phyloP scores from a whole-genome alignment of 2,797 vertebrate species.

The Hylomyscus alleni region DNA sequence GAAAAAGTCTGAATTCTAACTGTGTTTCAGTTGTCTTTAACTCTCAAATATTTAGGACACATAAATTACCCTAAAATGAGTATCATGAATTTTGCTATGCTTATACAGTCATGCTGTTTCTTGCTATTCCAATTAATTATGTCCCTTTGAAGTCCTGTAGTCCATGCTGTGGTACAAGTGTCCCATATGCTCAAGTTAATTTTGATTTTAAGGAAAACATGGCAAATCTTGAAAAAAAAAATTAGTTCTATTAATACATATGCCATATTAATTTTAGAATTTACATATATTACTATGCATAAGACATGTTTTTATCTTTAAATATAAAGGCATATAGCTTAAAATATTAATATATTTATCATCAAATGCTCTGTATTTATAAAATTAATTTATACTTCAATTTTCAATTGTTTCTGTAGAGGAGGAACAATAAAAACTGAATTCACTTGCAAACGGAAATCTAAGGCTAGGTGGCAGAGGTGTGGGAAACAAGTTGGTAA shows the following conservation, averaged over 20 bases:
- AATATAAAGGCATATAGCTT: not conserved
- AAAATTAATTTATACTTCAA: conserved; percentile 34
- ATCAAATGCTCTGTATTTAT: not conserved
- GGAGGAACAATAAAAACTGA: not conserved
- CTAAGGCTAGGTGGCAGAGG: not conserved
- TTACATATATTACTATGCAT: not conserved
- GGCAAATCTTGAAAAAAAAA: not conserved
- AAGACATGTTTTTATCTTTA: not conserved
- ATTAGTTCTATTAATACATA: conserved; percentile 23
- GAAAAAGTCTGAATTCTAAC: conserved; percentile 79
- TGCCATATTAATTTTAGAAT: not conserved
- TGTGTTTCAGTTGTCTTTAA: conserved; percentile 75
- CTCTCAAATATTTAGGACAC: conserved; percentile 81
- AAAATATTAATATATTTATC: conserved; percentile 61
- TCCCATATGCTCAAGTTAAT: conserved; percentile 75
- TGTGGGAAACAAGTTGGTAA: not conserved
- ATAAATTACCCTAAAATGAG: conserved; percentile 82
- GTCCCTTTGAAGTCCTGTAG: conserved; percentile 80
- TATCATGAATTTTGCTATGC: conserved; percentile 76
- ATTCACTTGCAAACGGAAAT: not conserved
- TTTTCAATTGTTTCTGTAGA: not conserved
- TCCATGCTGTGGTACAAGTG: conserved; percentile 77
- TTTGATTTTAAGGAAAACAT: conserved; percentile 78
- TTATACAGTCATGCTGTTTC: conserved; percentile 80
- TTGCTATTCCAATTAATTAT: conserved; percentile 82